Evolutionary conservation across 2,888 invertebrate species (phyloP).

Genomic region (Synergus laeviventris): DNA sequence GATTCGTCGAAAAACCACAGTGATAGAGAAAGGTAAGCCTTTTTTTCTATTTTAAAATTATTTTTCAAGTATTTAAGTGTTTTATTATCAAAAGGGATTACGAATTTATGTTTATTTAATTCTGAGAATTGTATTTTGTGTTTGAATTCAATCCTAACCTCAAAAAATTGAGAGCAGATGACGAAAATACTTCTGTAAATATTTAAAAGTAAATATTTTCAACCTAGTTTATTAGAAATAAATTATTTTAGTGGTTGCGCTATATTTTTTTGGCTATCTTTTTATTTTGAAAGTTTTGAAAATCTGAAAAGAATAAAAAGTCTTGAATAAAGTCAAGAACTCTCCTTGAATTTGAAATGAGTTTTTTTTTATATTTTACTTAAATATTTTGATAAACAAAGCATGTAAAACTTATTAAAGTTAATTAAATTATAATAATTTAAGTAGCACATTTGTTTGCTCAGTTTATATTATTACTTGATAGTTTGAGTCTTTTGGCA

Average conservation of each 20-base stretch:
- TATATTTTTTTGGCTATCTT: neutral
- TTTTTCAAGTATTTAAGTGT: neutral
- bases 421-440: neutral
- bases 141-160: slow-evolving; percentile 56
- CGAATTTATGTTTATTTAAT: neutral
- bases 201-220: neutral
- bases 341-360: neutral
- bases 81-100: neutral
- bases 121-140: slow-evolving; percentile 29
- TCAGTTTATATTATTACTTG: neutral
- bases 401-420: neutral
- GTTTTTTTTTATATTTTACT: neutral
- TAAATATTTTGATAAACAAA: neutral
- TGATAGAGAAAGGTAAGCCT: slow-evolving; percentile 84
- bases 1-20: slow-evolving; percentile 87
- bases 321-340: neutral
- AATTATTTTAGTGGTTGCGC: neutral
- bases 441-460: neutral
- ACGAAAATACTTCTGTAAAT: neutral
- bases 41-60: slow-evolving; percentile 59
- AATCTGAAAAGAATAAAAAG: neutral
- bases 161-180: neutral
- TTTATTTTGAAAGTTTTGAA: neutral
- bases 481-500: neutral
- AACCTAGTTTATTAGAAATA: neutral